Evolutionary conservation across 2,888 invertebrate species (phyloP).

Genomic region (Agrotis puta): DNA sequence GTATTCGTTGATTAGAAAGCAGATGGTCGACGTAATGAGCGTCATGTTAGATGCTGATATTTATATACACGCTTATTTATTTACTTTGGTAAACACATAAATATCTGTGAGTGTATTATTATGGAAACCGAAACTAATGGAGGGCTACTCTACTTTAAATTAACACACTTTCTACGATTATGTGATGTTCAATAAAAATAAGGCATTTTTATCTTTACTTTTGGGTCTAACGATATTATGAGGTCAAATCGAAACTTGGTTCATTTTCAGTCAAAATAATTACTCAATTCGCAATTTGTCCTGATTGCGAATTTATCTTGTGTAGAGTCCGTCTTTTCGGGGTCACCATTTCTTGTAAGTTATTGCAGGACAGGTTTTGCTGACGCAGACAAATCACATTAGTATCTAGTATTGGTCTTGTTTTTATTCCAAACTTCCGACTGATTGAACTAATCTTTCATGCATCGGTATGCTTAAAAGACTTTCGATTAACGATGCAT

Average conservation of each 20-base stretch:
- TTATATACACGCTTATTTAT: conserved; percentile 56
- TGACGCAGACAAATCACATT: conserved; percentile 11
- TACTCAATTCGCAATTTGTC: neutral
- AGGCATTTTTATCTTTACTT: too few species aligned
- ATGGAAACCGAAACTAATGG: neutral
- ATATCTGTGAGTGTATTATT: neutral
- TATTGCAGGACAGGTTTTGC: conserved; percentile 1
- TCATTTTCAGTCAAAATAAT: too few species aligned
- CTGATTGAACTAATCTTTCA: conserved; percentile 14
- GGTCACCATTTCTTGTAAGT: conserved; percentile 6
- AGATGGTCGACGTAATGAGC: conserved; percentile 76
- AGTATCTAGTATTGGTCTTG: conserved; percentile 1
- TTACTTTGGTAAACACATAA: conserved; percentile 16
- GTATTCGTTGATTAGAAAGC: conserved; percentile 78
- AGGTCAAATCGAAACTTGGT: neutral
- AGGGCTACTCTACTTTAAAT: neutral
- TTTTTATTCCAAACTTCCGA: conserved; percentile 26
- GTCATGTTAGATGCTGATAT: conserved; percentile 66
- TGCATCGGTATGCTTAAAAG: conserved; percentile 1
- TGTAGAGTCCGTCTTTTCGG: neutral
- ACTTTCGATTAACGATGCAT: conserved; percentile 30
- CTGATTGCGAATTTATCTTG: neutral
- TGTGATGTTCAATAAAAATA: neutral
- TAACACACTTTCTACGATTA: neutral
- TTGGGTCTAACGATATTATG: too few species aligned